Percentiles rank a stretch among this genome's conserved stretches.
Conservation (phyloP, 2,888 invertebrate genomes). For the Caenorhabditis sinica region DNA sequence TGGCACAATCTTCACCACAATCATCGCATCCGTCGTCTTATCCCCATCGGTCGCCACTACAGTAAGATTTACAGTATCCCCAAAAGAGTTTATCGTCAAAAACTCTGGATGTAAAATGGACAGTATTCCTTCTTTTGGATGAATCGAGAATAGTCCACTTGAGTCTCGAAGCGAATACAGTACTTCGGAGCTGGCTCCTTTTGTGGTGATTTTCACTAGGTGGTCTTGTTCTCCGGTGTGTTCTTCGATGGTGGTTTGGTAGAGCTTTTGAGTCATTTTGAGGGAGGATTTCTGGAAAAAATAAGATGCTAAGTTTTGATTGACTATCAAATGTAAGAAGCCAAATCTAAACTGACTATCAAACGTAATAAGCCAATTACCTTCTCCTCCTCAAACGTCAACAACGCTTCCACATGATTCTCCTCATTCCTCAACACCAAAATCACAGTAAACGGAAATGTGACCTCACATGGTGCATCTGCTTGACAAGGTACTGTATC, state of each 20-base stretch:
- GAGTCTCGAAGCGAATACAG: conserved; percentile 66
- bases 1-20: conserved; percentile 45
- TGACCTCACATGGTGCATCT: conserved; percentile 41
- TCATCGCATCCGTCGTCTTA: conserved; percentile 33
- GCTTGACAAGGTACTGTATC: conserved; percentile 56
- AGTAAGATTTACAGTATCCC: conserved; percentile 61
- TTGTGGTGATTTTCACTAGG: conserved; percentile 57
- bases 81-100: conserved; percentile 60
- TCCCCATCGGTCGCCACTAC: conserved; percentile 62
- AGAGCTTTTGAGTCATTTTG: conserved; percentile 55
- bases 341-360: not conserved
- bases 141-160: conserved; percentile 70
- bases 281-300: conserved; percentile 55
- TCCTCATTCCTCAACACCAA: conserved; percentile 47
- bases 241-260: conserved; percentile 61
- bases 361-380: not conserved
- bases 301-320: not conserved
- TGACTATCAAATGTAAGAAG: not conserved
- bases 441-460: conserved; percentile 54
- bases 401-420: conserved; percentile 35
- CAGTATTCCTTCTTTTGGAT: conserved; percentile 71
- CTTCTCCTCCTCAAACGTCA: conserved; percentile 59
- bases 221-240: conserved; percentile 60
- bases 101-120: conserved; percentile 72
- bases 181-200: conserved; percentile 50